Conservation (phyloP, 1,140 invertebrate genomes). For the Coelopa frigida region DNA sequence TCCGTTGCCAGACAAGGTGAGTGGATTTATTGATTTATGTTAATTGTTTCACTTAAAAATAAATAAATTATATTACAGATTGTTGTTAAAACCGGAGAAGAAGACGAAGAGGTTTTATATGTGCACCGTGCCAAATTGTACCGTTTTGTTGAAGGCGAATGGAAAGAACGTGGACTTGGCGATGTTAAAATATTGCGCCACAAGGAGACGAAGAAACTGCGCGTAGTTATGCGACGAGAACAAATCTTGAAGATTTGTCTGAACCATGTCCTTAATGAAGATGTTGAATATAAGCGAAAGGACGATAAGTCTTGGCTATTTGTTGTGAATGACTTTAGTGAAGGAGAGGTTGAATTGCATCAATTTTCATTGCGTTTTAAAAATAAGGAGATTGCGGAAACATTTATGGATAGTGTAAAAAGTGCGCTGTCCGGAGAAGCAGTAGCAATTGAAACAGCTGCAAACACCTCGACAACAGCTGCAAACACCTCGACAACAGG, state of each 20-base stretch:
- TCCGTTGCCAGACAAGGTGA: slow-evolving; percentile 72
- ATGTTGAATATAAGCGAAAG: slow-evolving; percentile 61
- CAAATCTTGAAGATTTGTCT: slow-evolving; percentile 77
- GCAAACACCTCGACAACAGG: too few relatives aligned
- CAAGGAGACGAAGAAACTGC: slow-evolving; percentile 57
- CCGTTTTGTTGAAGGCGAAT: slow-evolving; percentile 62
- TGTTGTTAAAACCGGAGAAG: slow-evolving; percentile 78
- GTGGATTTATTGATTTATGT: slow-evolving; percentile 2
- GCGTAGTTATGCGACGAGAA: slow-evolving; percentile 78
- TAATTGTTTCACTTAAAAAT: not conserved
- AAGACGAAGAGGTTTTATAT: slow-evolving; percentile 71
- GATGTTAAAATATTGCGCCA: slow-evolving; percentile 79
- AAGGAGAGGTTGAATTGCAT: slow-evolving; percentile 64
- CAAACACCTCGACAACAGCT: too few relatives aligned
- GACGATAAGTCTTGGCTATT: slow-evolving; percentile 79
- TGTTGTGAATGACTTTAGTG: slow-evolving; percentile 76
- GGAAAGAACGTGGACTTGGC: slow-evolving; percentile 86
- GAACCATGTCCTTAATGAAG: slow-evolving; percentile 64
- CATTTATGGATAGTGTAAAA: slow-evolving; percentile 66
- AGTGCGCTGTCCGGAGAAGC: slow-evolving; percentile 46
- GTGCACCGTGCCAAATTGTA: slow-evolving; percentile 71
- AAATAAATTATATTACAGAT: slow-evolving; percentile 47
- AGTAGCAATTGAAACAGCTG: slow-evolving; percentile 15
- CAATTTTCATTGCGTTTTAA: slow-evolving; percentile 78
- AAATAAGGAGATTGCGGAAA: slow-evolving; percentile 61